Evolutionary conservation across 2,797 vertebrate species (phyloP).

Genomic region (Glossophaga mutica): DNA sequence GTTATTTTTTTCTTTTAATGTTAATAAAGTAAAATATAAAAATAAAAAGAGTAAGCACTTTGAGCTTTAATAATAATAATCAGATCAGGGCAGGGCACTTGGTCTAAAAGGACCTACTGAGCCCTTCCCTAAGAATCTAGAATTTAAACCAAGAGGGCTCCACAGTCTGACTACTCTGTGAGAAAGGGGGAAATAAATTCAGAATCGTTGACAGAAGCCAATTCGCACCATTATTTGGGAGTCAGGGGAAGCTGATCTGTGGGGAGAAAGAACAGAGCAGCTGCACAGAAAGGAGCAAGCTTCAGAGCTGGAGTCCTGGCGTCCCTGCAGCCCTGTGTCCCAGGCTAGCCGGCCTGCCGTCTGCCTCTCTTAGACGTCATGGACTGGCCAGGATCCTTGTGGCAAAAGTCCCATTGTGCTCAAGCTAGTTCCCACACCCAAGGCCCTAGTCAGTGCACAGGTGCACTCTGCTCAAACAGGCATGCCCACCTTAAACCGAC

Average conservation of each 20-base stretch:
- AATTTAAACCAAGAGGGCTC: not conserved
- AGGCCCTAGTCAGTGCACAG: not conserved
- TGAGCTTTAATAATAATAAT: not conserved
- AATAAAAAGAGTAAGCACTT: not conserved
- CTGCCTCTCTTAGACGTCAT: not conserved
- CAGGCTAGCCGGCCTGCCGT: not conserved
- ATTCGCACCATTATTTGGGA: not conserved
- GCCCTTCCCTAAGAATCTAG: not conserved
- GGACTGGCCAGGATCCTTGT: not conserved
- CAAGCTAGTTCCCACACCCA: not conserved
- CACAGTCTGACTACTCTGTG: not conserved
- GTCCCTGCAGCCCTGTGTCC: not conserved
- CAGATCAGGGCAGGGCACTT: not conserved
- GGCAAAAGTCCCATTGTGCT: not conserved
- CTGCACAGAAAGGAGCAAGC: not conserved
- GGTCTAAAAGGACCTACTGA: not conserved
- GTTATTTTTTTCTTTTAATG: not conserved
- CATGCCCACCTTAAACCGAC: not conserved
- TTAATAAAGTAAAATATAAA: conserved; percentile 11
- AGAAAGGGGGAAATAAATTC: not conserved
- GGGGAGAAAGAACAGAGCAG: not conserved
- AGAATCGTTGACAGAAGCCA: not conserved
- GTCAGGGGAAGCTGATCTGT: not conserved
- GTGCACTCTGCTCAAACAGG: not conserved
- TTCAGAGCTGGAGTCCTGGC: not conserved